These are phyloP conservation scores for Lithobius niger DNA, from an alignment of 1,140 invertebrate species.

Conservation along the genomic window DNA sequence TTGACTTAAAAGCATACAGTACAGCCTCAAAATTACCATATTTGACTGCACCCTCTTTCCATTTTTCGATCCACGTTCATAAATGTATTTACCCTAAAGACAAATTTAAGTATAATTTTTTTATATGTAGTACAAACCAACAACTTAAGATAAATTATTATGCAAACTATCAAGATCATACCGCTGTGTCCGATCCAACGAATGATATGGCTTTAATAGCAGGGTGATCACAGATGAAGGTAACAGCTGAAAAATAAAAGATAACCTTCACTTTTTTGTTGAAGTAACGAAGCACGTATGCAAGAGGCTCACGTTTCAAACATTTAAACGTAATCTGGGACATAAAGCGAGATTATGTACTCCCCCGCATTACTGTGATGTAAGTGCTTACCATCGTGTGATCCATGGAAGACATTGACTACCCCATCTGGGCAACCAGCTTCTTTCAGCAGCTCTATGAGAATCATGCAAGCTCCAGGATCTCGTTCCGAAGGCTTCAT, in stretches of 20 bases:
- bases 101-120: background rate
- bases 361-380: too few relatives aligned
- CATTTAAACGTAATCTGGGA: too few relatives aligned
- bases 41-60: conserved; percentile 97
- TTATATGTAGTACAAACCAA: background rate
- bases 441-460: conserved; percentile 75
- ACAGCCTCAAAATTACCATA: conserved; percentile 44
- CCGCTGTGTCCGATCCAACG: conserved; percentile 89
- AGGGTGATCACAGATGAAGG: conserved; percentile 93
- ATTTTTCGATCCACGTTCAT: conserved; percentile 69
- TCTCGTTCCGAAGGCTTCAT: conserved; percentile 91
- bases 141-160: conserved; percentile 8
- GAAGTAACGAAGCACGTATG: too few relatives aligned
- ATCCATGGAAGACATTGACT: conserved; percentile 92
- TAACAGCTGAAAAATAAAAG: conserved; percentile 50
- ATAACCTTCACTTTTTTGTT: too few relatives aligned
- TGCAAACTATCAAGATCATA: conserved; percentile 35
- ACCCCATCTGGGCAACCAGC: conserved; percentile 88
- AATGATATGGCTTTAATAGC: conserved; percentile 97
- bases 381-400: conserved; percentile 48
- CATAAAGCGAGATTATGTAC: too few relatives aligned
- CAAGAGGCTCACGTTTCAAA: too few relatives aligned
- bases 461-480: conserved; percentile 87
- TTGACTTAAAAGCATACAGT: conserved; percentile 11
- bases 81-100: conserved; percentile 82